Conservation (phyloP, 2,888 invertebrate genomes). For the Philereme vetulata region DNA sequence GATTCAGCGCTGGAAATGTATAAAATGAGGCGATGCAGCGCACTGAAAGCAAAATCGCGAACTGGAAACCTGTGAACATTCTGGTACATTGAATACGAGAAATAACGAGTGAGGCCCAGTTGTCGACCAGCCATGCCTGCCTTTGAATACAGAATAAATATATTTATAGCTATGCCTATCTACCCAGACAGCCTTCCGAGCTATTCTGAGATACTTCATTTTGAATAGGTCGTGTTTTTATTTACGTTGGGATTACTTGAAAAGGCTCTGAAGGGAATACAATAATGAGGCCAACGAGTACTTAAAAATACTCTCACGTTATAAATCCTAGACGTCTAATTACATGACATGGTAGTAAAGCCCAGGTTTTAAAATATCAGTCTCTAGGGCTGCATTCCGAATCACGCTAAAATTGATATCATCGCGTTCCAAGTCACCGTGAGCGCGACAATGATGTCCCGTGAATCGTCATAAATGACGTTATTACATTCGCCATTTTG, state of each 20-base stretch:
- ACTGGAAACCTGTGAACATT: conserved; percentile 63
- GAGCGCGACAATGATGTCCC: no score
- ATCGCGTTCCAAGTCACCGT: no score
- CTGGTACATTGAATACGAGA: conserved; percentile 61
- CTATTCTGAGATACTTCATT: conserved; percentile 9
- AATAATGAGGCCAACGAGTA: not conserved
- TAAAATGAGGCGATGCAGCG: conserved; percentile 56
- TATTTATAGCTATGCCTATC: conserved; percentile 9
- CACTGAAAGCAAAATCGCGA: conserved; percentile 60
- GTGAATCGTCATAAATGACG: no score
- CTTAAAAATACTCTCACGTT: not conserved
- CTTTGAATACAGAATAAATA: conserved; percentile 31
- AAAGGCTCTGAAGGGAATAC: conserved; percentile 13
- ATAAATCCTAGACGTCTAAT: no score
- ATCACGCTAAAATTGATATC: no score
- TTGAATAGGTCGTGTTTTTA: conserved; percentile 24
- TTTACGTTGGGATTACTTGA: conserved; percentile 11
- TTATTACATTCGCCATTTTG: no score
- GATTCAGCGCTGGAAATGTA: conserved; percentile 49
- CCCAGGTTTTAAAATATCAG: no score
- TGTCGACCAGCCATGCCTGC: conserved; percentile 34
- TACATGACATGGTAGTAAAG: no score
- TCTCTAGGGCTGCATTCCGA: no score
- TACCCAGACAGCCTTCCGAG: conserved; percentile 14
- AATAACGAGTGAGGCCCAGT: conserved; percentile 54